A percentile compares a stretch with the other conserved stretches of the same genome.
Evolutionary conservation across 2,113 vertebrate species (phyloP).

Genomic region (cattle (Bos taurus)): DNA sequence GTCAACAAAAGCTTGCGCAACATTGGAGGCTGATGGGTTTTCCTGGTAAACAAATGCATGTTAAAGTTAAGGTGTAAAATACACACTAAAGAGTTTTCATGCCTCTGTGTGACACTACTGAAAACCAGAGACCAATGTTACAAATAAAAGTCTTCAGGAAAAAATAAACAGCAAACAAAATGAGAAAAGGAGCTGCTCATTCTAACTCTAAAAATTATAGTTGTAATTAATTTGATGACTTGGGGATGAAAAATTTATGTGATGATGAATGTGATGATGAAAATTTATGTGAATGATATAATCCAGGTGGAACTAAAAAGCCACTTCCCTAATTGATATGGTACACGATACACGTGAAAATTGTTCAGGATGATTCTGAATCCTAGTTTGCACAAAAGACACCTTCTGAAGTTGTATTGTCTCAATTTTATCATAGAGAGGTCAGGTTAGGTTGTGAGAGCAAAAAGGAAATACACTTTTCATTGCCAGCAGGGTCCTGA

Average conservation of each 20-base stretch:
- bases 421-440: neutral
- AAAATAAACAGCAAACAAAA: neutral
- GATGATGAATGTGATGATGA: neutral
- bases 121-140: neutral
- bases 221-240: fast-evolving
- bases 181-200: neutral
- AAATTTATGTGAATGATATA: neutral
- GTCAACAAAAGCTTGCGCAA: neutral
- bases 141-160: neutral
- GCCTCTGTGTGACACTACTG: neutral
- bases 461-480: neutral
- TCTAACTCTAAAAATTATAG: neutral
- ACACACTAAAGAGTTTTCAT: fast-evolving
- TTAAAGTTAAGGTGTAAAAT: neutral
- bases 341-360: fast-evolving
- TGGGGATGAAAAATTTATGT: too few relatives aligned
- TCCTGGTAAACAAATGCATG: neutral
- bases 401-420: slow-evolving; percentile 30
- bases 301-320: too few relatives aligned
- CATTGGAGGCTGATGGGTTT: too few relatives aligned
- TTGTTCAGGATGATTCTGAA: neutral
- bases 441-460: slow-evolving; percentile 45
- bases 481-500: slow-evolving; percentile 46
- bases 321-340: neutral
- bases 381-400: neutral